Base-by-base conservation (phyloP, 2,797 vertebrate genomes). In the Takifugu ocellatus region DNA sequence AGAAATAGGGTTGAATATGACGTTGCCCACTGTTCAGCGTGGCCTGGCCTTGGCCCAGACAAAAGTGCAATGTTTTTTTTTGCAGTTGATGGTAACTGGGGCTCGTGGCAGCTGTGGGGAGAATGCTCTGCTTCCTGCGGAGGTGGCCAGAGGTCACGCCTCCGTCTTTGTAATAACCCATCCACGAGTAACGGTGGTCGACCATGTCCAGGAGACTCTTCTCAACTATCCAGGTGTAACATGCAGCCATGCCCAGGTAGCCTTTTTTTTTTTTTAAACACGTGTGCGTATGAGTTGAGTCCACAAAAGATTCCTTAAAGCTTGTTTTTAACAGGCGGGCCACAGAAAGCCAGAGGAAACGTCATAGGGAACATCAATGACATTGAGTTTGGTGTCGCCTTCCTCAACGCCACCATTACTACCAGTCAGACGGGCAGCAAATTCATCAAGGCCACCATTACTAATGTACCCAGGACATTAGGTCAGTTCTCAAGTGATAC, bases 301-400 rank as follows among this genome's bases (percentile, higher is more conserved):
- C 44, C 16, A 7, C 17, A 2, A 10, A 10, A 5, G 7, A 4
- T 52, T 61, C 12, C 25, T 3, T n/a, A 64, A 14, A 29, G 2
- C 43, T 0, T 1, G 36, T 3, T 56, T 3, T 71, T 12, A 24
- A 61, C 83, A 98, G 96, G 94, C 79, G 97, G 96, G 5, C 95
- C 96, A 47, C 93, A 94, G 56, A 90, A 17, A 63, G 94, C 96
- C 54, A 91, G 91, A 72, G 97, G 97, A 68, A 96, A 91, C 84
- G 84, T 99, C 79, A 93, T 91, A 73, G 97, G 97, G 63, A 96
- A 90, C 56, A 96, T 99, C 77, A 99, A 99, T 5, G 84, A 93
- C 54, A 71, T 96, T 57, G 93, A 97, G 55, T 96, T 99, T 88
- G 97, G 95, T 73, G 84, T 95, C 24, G 87, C 94, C 73, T 89